Percentiles rank a stretch among this genome's conserved stretches.
Evolutionary conservation across 2,113 vertebrate species (phyloP).

Genomic region (Psittacus erithacus): DNA sequence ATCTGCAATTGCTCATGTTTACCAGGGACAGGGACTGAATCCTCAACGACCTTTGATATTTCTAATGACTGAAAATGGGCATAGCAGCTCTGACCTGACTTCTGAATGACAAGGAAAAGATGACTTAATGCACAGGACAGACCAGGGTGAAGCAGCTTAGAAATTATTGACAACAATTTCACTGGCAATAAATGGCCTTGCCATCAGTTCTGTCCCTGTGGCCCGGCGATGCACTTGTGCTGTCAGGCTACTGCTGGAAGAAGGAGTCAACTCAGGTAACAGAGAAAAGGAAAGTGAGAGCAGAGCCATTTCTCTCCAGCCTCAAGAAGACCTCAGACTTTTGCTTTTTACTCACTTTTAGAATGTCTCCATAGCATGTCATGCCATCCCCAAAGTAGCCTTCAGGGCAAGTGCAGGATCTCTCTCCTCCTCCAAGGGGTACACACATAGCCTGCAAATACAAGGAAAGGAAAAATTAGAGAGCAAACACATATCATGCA

Average conservation of each 20-base stretch:
- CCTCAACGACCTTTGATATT: neutral
- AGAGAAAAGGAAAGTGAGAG: neutral
- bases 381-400: slow-evolving; percentile 84
- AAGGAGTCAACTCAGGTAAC: neutral
- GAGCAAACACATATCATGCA: neutral
- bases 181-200: neutral
- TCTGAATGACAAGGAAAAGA: neutral
- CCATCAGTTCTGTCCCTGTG: neutral
- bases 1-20: neutral
- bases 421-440: slow-evolving; percentile 64
- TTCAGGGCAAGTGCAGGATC: slow-evolving; percentile 80
- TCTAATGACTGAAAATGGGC: neutral
- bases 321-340: neutral
- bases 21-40: neutral
- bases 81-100: neutral
- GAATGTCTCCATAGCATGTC: slow-evolving; percentile 83
- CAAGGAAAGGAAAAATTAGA: neutral
- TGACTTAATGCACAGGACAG: neutral
- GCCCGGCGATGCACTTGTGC: neutral
- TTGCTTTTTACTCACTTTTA: slow-evolving; percentile 66
- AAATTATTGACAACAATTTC: neutral
- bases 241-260: neutral
- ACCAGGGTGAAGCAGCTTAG: neutral
- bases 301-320: neutral
- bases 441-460: slow-evolving; percentile 83